Conservation (phyloP, 2,797 vertebrate species). For the Macropus fuliginosus region DNA sequence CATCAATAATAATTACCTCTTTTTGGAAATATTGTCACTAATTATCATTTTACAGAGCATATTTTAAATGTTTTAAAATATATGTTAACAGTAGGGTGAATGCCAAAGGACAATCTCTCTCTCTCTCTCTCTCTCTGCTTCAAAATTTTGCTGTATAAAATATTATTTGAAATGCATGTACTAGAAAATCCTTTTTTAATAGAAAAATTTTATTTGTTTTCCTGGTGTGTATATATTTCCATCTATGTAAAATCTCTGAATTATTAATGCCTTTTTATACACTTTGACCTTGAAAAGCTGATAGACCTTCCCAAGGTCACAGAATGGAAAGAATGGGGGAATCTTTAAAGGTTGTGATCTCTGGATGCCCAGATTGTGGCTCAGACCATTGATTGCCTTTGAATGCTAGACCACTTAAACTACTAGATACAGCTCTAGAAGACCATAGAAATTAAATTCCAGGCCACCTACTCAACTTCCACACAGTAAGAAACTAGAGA, state of each 20-base stretch:
- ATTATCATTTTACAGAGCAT: not conserved
- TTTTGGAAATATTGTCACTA: not conserved
- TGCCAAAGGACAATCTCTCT: not conserved
- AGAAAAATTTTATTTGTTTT: not conserved
- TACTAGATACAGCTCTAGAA: not conserved
- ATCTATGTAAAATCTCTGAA: not conserved
- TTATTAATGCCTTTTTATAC: not conserved
- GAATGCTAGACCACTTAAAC: not conserved
- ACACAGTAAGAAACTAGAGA: conserved; percentile 43
- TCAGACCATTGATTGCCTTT: not conserved
- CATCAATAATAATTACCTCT: not conserved
- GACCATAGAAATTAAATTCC: not conserved
- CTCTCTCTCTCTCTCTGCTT: not conserved
- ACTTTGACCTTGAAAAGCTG: not conserved
- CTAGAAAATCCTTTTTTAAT: not conserved
- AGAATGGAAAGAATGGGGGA: not conserved
- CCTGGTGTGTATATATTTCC: not conserved
- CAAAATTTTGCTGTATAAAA: not conserved
- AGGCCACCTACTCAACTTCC: conserved; percentile 54
- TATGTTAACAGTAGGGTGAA: not conserved
- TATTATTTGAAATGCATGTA: not conserved
- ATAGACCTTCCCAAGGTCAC: not conserved
- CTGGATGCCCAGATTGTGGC: not conserved
- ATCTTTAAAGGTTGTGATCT: not conserved
- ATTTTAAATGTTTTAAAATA: conserved; percentile 22